These are phyloP conservation scores for Netelia virgata DNA, from an alignment of 2,888 invertebrate genomes.

Conservation along the genomic window DNA sequence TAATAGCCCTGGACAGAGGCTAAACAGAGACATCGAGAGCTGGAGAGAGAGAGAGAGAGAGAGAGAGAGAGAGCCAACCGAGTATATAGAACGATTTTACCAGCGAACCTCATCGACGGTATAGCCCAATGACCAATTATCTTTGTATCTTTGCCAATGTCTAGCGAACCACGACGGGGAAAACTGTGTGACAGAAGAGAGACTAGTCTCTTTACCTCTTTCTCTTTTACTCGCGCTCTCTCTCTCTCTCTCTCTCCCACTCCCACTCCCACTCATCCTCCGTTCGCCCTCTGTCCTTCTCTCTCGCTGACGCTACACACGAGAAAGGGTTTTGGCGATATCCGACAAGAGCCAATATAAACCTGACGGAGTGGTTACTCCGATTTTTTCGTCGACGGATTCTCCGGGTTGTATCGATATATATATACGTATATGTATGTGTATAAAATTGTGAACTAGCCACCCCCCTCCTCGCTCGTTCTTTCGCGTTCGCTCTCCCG, in stretches of 20 bases:
- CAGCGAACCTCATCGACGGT: constrained; percentile 72
- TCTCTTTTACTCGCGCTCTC: constrained; percentile 54
- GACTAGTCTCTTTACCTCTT: constrained; percentile 58
- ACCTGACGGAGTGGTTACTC: constrained; percentile 60
- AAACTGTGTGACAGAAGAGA: constrained; percentile 74
- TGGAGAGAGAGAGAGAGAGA: background rate
- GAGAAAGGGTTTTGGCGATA: constrained; percentile 65
- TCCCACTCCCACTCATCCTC: background rate
- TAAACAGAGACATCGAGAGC: background rate
- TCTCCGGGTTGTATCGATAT: constrained; percentile 17
- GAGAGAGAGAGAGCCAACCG: constrained; percentile 19
- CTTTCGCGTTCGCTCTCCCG: constrained; percentile 29
- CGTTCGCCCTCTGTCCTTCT: constrained; percentile 16
- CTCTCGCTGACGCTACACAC: constrained; percentile 25
- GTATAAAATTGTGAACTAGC: background rate
- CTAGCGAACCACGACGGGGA: constrained; percentile 79
- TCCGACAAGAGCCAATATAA: constrained; percentile 48
- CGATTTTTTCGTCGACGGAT: constrained; percentile 63
- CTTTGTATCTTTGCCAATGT: constrained; percentile 84
- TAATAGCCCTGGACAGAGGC: constrained; percentile 73
- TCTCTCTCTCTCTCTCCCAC: constrained; percentile 43
- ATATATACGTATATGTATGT: background rate
- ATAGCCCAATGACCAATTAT: constrained; percentile 84
- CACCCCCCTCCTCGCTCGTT: constrained; percentile 18
- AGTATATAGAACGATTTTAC: constrained; percentile 52